Base-by-base conservation (phyloP, 2,888 invertebrate species). In the Piscicola geometra region DNA sequence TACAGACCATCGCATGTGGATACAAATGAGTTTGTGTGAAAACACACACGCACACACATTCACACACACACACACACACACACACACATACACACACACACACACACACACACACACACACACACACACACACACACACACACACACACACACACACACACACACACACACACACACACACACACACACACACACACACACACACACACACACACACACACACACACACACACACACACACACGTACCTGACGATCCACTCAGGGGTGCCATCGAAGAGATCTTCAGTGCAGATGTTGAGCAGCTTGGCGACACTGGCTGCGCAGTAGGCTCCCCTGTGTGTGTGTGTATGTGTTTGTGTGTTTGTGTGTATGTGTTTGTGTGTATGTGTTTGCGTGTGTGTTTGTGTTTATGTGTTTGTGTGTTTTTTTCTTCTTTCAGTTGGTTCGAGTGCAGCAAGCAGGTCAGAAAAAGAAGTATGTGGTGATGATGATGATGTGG, bases 311-410 rank as follows among this genome's bases (percentile, higher is more conserved):
- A 93, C 92, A 77, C 93, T 90, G 56, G 94, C 87, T 30, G 98
- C 98, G 88, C 98, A 98, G 84, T 99, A 99, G n/a, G 91, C 92
- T 9, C 97, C 97, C 81, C 99, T 89, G 78, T 47, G 80, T 79
- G 60, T n/a, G n/a, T n/a, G n/a, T n/a, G n/a, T n/a, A n/a, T n/a
- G n/a, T n/a, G n/a, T n/a, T n/a, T n/a, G n/a, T n/a, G n/a, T n/a
- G n/a, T n/a, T n/a, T n/a, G n/a, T n/a, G n/a, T n/a, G n/a, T 15
- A 9, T 18, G 41, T 5, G 21, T 3, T 15, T 36, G 30, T n/a
- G 47, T 36, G 15, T 47, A 21, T 15, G 50, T 15, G 50, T 47
- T 47, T 47, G 50, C 50, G 21, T 47, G 21, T 15, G 21, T 15
- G 50, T n/a, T n/a, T n/a, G n/a, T n/a, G n/a, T n/a, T n/a, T n/a